Conservation (phyloP, 2,113 vertebrate genomes). For the Phasianus colchicus region DNA sequence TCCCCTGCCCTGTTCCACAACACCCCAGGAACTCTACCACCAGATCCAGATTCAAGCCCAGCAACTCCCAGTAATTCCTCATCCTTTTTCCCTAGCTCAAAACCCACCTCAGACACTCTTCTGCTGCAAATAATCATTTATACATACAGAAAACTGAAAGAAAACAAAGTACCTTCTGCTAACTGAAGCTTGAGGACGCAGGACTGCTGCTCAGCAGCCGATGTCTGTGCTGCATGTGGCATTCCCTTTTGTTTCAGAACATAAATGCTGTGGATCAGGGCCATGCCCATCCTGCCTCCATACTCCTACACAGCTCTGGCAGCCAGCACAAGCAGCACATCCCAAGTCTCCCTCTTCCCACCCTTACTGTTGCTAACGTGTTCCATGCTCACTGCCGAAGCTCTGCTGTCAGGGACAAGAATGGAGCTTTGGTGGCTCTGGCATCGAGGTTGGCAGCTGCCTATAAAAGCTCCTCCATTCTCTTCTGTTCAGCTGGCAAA, state of each 20-base stretch:
- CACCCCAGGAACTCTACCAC: neutral
- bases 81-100: neutral
- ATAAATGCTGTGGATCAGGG: rapidly evolving
- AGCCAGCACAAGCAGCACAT: neutral
- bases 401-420: neutral
- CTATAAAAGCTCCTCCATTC: neutral
- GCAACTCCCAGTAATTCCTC: neutral
- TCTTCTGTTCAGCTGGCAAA: neutral
- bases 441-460: neutral
- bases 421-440: neutral
- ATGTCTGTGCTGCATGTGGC: neutral
- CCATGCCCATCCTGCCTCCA: neutral
- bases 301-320: neutral
- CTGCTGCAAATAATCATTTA: neutral
- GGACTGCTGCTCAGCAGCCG: rapidly evolving
- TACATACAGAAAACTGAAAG: rapidly evolving
- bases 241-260: neutral
- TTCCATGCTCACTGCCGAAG: neutral
- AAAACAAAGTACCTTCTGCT: neutral
- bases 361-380: neutral
- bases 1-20: rapidly evolving
- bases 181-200: neutral
- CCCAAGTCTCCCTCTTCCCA: neutral
- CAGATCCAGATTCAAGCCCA: neutral
- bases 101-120: neutral